phyloP scores from a whole-genome alignment of 1,140 invertebrate genomes.

The Sminthurinus signatus region DNA sequence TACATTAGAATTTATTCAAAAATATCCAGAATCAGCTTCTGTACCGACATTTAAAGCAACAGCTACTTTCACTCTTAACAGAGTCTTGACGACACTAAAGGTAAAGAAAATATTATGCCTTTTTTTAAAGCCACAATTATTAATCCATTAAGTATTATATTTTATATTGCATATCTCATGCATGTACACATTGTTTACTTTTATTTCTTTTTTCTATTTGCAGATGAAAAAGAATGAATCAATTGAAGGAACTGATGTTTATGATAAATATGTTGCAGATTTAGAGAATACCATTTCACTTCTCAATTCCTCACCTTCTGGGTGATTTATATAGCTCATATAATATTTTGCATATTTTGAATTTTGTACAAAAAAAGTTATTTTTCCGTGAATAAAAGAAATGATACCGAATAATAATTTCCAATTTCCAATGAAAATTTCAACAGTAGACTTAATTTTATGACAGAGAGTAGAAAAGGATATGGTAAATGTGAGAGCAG shows the following conservation, averaged over 20 bases:
- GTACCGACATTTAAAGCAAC: not conserved
- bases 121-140: not conserved
- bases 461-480: too few species aligned
- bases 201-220: not conserved
- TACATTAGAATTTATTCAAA: not conserved
- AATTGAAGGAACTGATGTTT: not conserved
- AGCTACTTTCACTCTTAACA: not conserved
- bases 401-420: too few species aligned
- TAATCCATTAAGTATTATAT: not conserved
- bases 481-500: too few species aligned
- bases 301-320: too few species aligned
- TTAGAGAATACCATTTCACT: not conserved
- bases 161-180: constrained; percentile 1
- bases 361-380: too few species aligned
- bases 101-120: not conserved
- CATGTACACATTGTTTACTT: not conserved
- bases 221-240: not conserved
- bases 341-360: too few species aligned
- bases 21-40: constrained; percentile 6
- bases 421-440: too few species aligned
- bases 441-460: too few species aligned
- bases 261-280: not conserved
- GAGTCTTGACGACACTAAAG: constrained; percentile 3
- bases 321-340: too few species aligned
- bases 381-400: too few species aligned